phyloP scores from a whole-genome alignment of 2,888 invertebrate species.

The Drosophila nigricruria region DNA sequence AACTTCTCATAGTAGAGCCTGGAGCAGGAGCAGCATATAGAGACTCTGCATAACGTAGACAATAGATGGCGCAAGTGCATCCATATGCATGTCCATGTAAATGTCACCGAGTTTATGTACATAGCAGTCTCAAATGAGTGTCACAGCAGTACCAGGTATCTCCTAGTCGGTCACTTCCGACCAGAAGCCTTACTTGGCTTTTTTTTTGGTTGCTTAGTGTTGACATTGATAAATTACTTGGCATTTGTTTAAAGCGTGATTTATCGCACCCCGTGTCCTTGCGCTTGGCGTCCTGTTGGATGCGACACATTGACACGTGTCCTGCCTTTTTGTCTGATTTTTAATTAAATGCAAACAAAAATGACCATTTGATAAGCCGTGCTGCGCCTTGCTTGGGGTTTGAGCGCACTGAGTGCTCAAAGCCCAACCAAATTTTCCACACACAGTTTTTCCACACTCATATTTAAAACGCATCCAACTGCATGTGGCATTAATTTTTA shows the following conservation, averaged over 20 bases:
- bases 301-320: constrained; percentile 82
- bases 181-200: background rate
- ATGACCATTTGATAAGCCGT: constrained; percentile 82
- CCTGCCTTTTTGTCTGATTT: constrained; percentile 78
- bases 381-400: background rate
- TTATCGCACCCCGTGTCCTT: constrained; percentile 75
- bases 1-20: background rate
- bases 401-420: background rate
- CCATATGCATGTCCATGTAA: too few relatives aligned
- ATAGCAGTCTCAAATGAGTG: background rate
- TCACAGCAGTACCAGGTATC: background rate
- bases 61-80: constrained; percentile 3
- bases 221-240: constrained; percentile 84
- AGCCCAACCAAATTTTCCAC: background rate
- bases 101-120: too few relatives aligned
- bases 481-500: constrained; percentile 75
- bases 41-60: background rate
- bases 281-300: constrained; percentile 46
- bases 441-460: constrained; percentile 67
- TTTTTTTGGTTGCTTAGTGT: constrained; percentile 58
- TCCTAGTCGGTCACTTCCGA: background rate
- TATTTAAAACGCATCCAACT: constrained; percentile 76
- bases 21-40: background rate
- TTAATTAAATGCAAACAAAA: constrained; percentile 85
- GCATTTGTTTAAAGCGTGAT: constrained; percentile 84